Evolutionary conservation across 2,797 vertebrate genomes (phyloP), one percentile per base, ranked within the genome.

Genomic region (Oryzias sinensis): DNA sequence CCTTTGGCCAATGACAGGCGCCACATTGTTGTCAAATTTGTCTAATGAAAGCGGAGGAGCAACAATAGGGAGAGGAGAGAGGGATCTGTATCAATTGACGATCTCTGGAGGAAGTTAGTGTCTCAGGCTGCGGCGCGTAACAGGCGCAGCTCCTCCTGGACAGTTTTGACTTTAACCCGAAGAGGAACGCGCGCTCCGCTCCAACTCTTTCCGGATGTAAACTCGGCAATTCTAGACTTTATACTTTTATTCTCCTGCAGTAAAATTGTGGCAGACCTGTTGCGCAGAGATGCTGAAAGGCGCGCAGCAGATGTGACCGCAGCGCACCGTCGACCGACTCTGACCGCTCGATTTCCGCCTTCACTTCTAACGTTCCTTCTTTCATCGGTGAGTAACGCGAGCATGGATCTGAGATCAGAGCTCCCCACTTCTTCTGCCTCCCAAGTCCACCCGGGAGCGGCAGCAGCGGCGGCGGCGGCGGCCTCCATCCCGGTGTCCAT

Each of bases 1-100:
- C 87, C 90, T 89, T 91, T 91, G 94, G 91, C 96, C 96, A 98
- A 98, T 97, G 91, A 93, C 94, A 93, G 93, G 77, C 92, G 93
- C 93, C 95, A 95, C 96, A 97, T 97, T 98, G 96, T 97, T 97
- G 95, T 96, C 93, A 93, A 95, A 94, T 93, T 94, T 93, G 94
- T 94, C 94, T 97, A 97, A 96, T 96, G 96, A 95, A 94, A 95
- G 94, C 93, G 94, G 90, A 91, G 91, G 88, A 89, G 94, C 94
- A 94, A 96, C 95, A 96, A 97, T 95, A 94, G 93, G 93, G 92
- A 91, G 66, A 88, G 90, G 82, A 72, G 91, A 91, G 86, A 70
- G 79, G 52, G 87, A 87, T 93, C 91, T 94, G 94, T 93, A 91
- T 91, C 91, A 82, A 93, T 89, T 90, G 88, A 89, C 90, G 78